Evolutionary conservation across 2,113 vertebrate species (phyloP).

Genomic region (Nibea coibor): DNA sequence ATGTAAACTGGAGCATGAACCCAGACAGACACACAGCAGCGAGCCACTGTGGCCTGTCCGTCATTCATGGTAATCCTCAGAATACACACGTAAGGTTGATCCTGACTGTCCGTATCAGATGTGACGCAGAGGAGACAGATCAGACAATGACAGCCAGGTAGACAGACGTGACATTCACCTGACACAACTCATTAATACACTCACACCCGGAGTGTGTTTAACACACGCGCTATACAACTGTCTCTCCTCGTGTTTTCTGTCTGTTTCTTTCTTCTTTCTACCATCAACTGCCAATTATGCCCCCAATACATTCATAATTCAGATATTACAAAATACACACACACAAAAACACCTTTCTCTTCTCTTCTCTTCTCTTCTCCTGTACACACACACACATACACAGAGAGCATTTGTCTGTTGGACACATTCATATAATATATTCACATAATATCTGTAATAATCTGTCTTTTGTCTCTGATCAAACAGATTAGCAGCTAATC

Average conservation of each 20-base stretch:
- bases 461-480: slow-evolving; percentile 3
- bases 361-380: not conserved
- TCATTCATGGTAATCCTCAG: not conserved
- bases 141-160: slow-evolving; percentile 21
- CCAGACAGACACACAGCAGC: not conserved
- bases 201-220: not conserved
- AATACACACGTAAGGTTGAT: slow-evolving; percentile 17
- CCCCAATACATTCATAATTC: not conserved
- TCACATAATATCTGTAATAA: not conserved
- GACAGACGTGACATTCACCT: slow-evolving; percentile 21
- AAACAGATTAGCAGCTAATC: slow-evolving; percentile 8
- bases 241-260: not conserved
- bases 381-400: not conserved
- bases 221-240: too few relatives aligned
- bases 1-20: not conserved
- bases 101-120: not conserved
- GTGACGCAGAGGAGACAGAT: slow-evolving; percentile 10
- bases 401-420: not conserved
- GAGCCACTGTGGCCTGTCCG: not conserved
- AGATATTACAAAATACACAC: not conserved
- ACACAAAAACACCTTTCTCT: not conserved
- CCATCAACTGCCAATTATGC: not conserved
- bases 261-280: too few relatives aligned
- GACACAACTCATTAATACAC: slow-evolving; percentile 3
- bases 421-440: not conserved